phyloP scores from a whole-genome alignment of 2,797 vertebrate species.

The Rhinichthys osculus region DNA sequence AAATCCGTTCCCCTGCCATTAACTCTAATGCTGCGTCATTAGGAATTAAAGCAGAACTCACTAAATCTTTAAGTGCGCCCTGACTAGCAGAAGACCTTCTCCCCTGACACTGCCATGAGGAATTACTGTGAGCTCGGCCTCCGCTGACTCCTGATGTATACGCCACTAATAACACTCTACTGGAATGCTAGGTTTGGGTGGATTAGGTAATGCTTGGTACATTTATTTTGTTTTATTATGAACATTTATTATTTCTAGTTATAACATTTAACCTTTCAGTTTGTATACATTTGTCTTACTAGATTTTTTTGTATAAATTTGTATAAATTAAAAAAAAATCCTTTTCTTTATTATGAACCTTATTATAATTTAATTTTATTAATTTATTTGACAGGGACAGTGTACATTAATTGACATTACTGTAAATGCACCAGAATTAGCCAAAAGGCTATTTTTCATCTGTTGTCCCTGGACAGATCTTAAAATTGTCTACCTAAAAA shows the following conservation, averaged over 20 bases:
- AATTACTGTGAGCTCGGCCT: background rate
- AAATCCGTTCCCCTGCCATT: background rate
- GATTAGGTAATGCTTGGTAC: too few species aligned
- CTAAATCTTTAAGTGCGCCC: conserved; percentile 11
- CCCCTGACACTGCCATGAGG: background rate
- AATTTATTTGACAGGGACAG: too few species aligned
- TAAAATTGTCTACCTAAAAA: too few species aligned
- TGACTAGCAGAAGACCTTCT: conserved; percentile 13
- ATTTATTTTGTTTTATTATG: background rate
- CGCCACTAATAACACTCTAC: background rate
- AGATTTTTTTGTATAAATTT: background rate
- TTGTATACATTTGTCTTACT: background rate
- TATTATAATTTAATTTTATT: background rate
- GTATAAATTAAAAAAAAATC: background rate
- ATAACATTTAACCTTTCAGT: background rate
- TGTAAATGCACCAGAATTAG: too few species aligned
- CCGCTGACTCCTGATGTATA: background rate
- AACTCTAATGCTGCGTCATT: background rate
- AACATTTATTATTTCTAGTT: background rate
- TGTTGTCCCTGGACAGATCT: too few species aligned
- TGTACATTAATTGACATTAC: too few species aligned
- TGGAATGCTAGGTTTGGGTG: too few species aligned
- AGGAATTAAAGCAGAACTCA: conserved; percentile 3
- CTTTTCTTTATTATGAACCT: background rate
- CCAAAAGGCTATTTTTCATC: too few species aligned